Evolutionary conservation across 2,888 invertebrate species (phyloP).

Genomic region (Autographa gamma): DNA sequence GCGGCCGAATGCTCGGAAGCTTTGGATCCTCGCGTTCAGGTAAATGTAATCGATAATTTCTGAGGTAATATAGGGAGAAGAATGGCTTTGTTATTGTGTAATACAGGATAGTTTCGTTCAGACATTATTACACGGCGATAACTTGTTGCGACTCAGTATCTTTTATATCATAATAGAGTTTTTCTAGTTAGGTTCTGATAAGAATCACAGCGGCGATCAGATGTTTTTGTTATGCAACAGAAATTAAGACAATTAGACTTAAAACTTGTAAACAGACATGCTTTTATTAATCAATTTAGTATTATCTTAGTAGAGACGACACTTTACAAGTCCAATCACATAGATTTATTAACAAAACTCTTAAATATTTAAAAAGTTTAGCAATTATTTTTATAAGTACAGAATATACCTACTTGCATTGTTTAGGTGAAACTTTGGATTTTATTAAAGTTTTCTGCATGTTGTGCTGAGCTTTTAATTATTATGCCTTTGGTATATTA

Average conservation of each 20-base stretch:
- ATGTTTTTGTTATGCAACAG: constrained; percentile 61
- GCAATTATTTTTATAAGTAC: background rate
- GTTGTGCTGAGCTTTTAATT: too few relatives aligned
- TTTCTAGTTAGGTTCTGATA: constrained; percentile 9
- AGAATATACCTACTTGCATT: too few relatives aligned
- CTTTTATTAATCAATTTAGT: constrained; percentile 9
- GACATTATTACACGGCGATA: background rate
- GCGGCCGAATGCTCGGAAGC: constrained; percentile 91
- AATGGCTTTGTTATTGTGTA: constrained; percentile 15
- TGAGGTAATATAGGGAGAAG: constrained; percentile 48
- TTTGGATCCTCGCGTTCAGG: constrained; percentile 95
- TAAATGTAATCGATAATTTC: constrained; percentile 84
- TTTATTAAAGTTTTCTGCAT: too few relatives aligned
- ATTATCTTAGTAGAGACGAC: constrained; percentile 3
- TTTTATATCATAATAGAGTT: constrained; percentile 11
- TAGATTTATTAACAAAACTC: background rate
- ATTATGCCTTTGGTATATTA: too few relatives aligned
- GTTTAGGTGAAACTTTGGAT: too few relatives aligned
- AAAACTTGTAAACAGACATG: constrained; percentile 5
- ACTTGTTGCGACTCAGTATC: background rate
- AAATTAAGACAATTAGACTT: constrained; percentile 31
- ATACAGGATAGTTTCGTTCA: background rate
- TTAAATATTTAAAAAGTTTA: background rate
- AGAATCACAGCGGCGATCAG: constrained; percentile 40
- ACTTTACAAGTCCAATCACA: background rate